A percentile compares a stretch with the other conserved stretches of the same genome.
These are phyloP conservation scores for Agrypnia vestita DNA, from an alignment of 1,140 invertebrate species.

Conservation along the genomic window DNA sequence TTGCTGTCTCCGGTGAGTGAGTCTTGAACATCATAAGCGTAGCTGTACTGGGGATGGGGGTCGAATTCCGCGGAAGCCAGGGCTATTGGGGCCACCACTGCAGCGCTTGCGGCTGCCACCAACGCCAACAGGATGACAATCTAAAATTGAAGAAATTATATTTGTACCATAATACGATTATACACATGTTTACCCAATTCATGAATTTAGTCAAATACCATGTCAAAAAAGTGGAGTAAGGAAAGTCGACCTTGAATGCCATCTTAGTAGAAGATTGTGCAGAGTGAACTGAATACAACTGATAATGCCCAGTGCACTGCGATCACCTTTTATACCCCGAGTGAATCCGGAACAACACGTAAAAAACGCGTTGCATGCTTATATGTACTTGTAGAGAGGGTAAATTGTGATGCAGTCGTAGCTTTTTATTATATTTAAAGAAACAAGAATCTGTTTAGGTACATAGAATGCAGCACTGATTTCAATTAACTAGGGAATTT, in stretches of 20 bases:
- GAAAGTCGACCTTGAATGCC: slow-evolving; percentile 42
- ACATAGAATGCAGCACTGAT: too few species aligned
- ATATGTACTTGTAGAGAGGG: too few species aligned
- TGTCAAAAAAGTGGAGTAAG: too few species aligned
- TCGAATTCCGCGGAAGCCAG: slow-evolving; percentile 61
- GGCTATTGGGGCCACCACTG: slow-evolving; percentile 49
- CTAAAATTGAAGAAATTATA: slow-evolving; percentile 59
- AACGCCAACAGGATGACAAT: slow-evolving; percentile 63
- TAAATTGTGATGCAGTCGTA: too few species aligned
- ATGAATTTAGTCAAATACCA: too few species aligned
- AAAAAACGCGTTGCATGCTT: too few species aligned
- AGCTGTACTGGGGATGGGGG: slow-evolving; percentile 74
- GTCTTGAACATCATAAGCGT: slow-evolving; percentile 76
- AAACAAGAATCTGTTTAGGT: too few species aligned
- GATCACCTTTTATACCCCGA: slow-evolving; percentile 15
- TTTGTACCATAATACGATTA: neutral
- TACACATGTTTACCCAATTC: too few species aligned
- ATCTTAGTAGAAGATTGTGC: slow-evolving; percentile 18
- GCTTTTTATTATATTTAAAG: too few species aligned
- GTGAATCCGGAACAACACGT: neutral
- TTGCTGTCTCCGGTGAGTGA: slow-evolving; percentile 77
- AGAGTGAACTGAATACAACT: neutral
- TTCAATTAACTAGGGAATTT: too few species aligned
- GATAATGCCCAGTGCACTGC: neutral
- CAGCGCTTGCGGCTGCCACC: slow-evolving; percentile 60